Percentiles rank a stretch among this genome's conserved stretches.
These are phyloP conservation scores for Ageneiosus marmoratus DNA, from an alignment of 2,113 vertebrate genomes.

Conservation along the genomic window DNA sequence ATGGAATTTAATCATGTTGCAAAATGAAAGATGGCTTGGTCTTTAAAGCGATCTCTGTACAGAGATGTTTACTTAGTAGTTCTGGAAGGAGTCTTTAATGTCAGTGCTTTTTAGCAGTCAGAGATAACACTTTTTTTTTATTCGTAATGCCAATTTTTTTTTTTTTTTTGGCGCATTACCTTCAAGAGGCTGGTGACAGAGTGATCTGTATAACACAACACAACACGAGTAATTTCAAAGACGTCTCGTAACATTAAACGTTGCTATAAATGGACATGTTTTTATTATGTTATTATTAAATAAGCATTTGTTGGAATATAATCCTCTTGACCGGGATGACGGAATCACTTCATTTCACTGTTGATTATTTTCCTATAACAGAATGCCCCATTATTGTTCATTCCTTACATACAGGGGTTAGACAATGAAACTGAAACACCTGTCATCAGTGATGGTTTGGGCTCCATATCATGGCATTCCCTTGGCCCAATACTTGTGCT, in stretches of 20 bases:
- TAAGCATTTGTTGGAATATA: background rate
- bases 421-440: too few relatives aligned
- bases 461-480: too few relatives aligned
- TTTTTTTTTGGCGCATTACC: background rate
- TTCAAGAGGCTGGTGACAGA: background rate
- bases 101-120: background rate
- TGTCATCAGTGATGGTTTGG: too few relatives aligned
- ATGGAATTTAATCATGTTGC: background rate
- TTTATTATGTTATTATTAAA: too few relatives aligned
- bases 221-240: background rate
- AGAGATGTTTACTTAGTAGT: conserved; percentile 4
- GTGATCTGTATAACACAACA: background rate
- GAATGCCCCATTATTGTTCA: too few relatives aligned
- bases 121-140: background rate
- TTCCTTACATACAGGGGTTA: too few relatives aligned
- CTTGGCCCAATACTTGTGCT: too few relatives aligned
- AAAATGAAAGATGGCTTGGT: background rate
- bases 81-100: background rate
- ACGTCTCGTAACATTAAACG: background rate
- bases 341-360: background rate
- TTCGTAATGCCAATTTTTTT: background rate
- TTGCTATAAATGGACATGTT: background rate
- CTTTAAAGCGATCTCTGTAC: background rate
- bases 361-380: too few relatives aligned
- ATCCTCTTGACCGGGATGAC: too few relatives aligned